Base-by-base conservation (phyloP, 2,797 vertebrate species). In the Poeciliopsis gracilis region DNA sequence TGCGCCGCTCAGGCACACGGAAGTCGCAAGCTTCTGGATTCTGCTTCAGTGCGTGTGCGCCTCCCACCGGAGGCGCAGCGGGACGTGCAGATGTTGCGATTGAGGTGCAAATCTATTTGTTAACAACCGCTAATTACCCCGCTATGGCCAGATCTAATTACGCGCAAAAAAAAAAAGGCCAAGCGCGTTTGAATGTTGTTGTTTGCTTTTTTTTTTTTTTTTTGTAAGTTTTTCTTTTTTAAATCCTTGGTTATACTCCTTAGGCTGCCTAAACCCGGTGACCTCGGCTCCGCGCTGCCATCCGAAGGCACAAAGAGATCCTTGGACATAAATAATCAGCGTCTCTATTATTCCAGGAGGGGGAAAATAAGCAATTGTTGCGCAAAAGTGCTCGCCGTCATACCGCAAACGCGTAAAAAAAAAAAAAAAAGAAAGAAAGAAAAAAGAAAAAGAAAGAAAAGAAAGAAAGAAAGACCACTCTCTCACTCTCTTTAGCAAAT, bases 21-120 rank as follows among this genome's bases (percentile, higher is more conserved):
- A 76, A 41, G 2, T 33, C 18, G n/a, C n/a, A 15, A 59, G 8
- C 49, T 61, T 9, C 1, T 59, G 80, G 45, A 78, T 74, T 41
- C 0, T 45, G 25, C 38, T 45, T 25, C 30, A 81, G 81, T 81
- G 80, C 70, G 9, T 76, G 85, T 77, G 85, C 93, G 91, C 94
- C 93, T 78, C 92, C 93, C 80, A 49, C 86, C 72, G 95, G 91
- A 13, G 11, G 9, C 11, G 18, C 73, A 5, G 10, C 33, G 16
- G n/a, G 7, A 28, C n/a, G 30, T 13, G 43, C 74, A 16, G 15
- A 18, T 43, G 4, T 23, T 16, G 41, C 9, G 8, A 16, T 25
- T 16, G 45, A 75, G 38, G 28, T 18, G 4, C 51, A 69, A 69
- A 53, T 23, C n/a, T 2, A 63, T 2, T 11, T 8, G 33, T 45